phyloP scores from a whole-genome alignment of 30 jellyfish, hydroid and myxozoan species.

The Cassiopea andromeda region DNA sequence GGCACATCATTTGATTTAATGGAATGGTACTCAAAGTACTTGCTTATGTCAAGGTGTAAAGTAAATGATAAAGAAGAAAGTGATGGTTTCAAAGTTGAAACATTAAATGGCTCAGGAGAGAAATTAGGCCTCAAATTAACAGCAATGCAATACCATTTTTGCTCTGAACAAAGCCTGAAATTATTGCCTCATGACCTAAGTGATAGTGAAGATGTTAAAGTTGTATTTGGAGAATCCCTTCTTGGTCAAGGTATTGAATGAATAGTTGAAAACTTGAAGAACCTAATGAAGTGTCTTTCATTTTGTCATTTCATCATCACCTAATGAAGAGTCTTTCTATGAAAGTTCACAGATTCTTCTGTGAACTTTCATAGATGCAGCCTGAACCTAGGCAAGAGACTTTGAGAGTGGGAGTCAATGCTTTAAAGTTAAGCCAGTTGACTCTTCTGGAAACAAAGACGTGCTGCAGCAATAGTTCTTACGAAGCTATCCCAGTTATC shows the following conservation, averaged over 20 bases:
- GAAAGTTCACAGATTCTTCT: too few relatives aligned
- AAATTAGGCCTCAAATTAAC: conserved; percentile 62
- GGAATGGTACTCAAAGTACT: conserved; percentile 76
- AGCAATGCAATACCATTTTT: conserved; percentile 80
- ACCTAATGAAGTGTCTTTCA: too few relatives aligned
- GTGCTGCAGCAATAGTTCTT: too few relatives aligned
- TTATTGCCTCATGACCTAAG: neutral
- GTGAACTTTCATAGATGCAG: too few relatives aligned
- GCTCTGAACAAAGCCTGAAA: conserved; percentile 69
- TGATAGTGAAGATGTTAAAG: conserved; percentile 52
- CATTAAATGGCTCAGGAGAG: conserved; percentile 53
- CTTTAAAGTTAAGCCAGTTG: too few relatives aligned
- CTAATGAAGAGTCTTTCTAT: too few relatives aligned
- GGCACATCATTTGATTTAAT: conserved; percentile 60
- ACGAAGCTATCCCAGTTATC: too few relatives aligned
- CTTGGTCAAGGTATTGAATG: conserved; percentile 65
- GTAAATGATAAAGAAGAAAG: conserved; percentile 64
- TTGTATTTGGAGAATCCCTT: conserved; percentile 90
- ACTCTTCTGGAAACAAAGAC: too few relatives aligned
- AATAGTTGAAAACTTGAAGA: neutral
- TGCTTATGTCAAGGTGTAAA: conserved; percentile 59
- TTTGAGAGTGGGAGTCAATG: too few relatives aligned
- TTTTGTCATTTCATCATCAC: too few relatives aligned
- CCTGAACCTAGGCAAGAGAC: too few relatives aligned
- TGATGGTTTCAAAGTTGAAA: conserved; percentile 72